These are phyloP conservation scores for Struthio camelus DNA, from an alignment of 2,113 vertebrate species.

Conservation along the genomic window DNA sequence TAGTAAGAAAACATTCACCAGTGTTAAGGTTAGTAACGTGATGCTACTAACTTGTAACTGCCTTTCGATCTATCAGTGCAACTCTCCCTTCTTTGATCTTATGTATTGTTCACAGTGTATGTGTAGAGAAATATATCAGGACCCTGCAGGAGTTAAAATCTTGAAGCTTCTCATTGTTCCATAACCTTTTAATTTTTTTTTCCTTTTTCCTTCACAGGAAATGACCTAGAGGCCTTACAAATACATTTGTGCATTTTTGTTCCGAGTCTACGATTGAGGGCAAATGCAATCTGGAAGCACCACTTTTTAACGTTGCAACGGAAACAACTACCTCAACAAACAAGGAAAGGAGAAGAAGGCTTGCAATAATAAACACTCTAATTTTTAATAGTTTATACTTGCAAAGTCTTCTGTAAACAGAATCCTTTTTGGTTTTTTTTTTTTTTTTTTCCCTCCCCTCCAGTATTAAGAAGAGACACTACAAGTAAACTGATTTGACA, in stretches of 20 bases:
- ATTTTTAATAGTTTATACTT: constrained; percentile 64
- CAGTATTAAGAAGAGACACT: constrained; percentile 70
- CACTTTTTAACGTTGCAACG: constrained; percentile 84
- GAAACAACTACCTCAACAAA: constrained; percentile 94
- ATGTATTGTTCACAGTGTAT: background rate
- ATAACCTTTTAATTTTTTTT: constrained; percentile 61
- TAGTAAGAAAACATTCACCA: background rate
- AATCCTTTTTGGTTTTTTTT: constrained; percentile 41
- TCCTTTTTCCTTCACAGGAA: constrained; percentile 81
- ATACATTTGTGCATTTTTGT: constrained; percentile 86
- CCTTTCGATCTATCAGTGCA: background rate
- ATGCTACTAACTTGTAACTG: background rate
- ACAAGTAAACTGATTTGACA: constrained; percentile 81
- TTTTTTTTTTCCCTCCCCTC: background rate
- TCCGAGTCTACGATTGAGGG: constrained; percentile 80
- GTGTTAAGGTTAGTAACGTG: background rate
- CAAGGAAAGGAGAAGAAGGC: constrained; percentile 77
- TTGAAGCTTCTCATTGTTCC: constrained; percentile 62
- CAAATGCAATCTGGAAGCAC: constrained; percentile 82
- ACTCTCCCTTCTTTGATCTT: background rate
- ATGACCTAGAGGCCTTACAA: constrained; percentile 98
- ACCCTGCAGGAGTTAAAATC: constrained; percentile 23
- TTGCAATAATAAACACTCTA: constrained; percentile 74
- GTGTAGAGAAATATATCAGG: background rate
- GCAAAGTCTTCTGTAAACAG: constrained; percentile 65